phyloP scores from a whole-genome alignment of 2,113 vertebrate species.

The Pteropus alecto region DNA sequence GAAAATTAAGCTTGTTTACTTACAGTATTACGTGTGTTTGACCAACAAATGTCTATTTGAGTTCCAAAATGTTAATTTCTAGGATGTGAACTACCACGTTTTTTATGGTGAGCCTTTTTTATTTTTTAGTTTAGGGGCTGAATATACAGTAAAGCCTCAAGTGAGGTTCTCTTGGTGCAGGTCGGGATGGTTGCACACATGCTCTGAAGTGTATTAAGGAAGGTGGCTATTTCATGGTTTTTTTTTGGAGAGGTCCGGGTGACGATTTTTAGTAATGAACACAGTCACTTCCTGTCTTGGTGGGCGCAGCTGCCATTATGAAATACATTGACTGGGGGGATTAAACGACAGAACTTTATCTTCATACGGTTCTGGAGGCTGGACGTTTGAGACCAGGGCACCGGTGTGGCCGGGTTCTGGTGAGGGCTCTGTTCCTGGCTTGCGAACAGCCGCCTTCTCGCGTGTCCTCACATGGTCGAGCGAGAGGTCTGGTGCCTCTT shows the following conservation, averaged over 20 bases:
- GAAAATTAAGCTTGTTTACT: slow-evolving; percentile 58
- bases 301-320: background rate
- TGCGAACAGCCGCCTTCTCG: background rate
- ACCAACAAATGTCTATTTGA: background rate
- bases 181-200: too few relatives aligned
- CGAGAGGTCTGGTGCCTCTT: background rate
- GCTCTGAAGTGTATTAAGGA: background rate
- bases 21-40: slow-evolving; percentile 7
- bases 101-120: background rate
- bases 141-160: background rate
- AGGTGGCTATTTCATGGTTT: background rate
- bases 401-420: background rate
- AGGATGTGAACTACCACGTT: background rate
- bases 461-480: background rate
- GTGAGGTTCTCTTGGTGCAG: background rate
- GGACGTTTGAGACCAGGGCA: background rate
- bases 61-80: slow-evolving; percentile 50
- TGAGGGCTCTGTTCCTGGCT: background rate
- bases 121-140: background rate
- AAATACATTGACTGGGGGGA: background rate
- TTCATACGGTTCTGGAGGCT: background rate
- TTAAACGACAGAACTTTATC: background rate
- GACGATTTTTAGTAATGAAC: background rate
- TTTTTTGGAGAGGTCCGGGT: background rate
- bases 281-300: background rate